Base-by-base conservation (phyloP, 2,797 vertebrate genomes). In the Basileuterus tristriatus region DNA sequence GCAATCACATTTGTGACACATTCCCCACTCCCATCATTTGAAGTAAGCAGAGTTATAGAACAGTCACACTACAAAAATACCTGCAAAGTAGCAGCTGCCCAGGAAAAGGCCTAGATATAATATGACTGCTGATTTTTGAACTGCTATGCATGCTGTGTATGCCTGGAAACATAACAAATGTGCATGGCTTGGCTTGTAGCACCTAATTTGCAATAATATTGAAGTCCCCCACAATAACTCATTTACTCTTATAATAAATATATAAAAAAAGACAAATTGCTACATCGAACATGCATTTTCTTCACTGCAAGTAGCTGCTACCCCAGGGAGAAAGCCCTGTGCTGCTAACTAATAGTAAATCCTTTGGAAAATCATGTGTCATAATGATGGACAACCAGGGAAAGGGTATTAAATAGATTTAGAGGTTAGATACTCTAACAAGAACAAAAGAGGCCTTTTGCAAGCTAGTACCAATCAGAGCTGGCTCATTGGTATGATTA, bases 171-270 rank as follows among this genome's bases (percentile, higher is more conserved):
- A 98, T 98, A 97, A 97, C 94, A 98, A 97, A 98, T 98, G 98
- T 97, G 97, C 97, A 94, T 89, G 62, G 96, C 96, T 97, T 97
- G 86, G 63, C 94, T 95, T 97, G 96, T 95, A 96, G 97, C 97
- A 98, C 97, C 98, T 98, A 98, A 98, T 98, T 98, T 98, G 97
- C 97, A 98, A 98, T 98, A 98, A 98, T 98, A 98, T 98, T 98
- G 98, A 98, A 98, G 98, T 98, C 97, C 96, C 94, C 93, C 96
- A 98, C 97, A 98, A 98, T 98, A 98, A 97, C 97, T 98, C 97
- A 98, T 98, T 98, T 98, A 98, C 97, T 98, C 97, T 98, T 97
- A 98, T 98, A 98, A 98, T 98, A 98, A 98, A 98, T 98, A 98
- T 98, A 98, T 98, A 97, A 98, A 98, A 98, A 98, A 98, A 98